Evolutionary conservation across 2,113 vertebrate genomes (phyloP).

Genomic region (Apodemus speciosus): DNA sequence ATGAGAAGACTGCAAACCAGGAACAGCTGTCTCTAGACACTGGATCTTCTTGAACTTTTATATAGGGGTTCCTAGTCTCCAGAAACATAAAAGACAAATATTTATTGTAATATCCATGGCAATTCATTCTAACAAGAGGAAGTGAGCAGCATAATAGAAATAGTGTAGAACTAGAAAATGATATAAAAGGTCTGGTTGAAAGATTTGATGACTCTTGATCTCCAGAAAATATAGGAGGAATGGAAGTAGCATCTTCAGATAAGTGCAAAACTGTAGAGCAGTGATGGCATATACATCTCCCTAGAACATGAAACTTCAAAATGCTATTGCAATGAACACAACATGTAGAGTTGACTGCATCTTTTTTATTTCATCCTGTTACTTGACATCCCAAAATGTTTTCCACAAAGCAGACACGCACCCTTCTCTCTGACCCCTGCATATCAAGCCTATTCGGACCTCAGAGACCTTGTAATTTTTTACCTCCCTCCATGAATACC

Average conservation of each 20-base stretch:
- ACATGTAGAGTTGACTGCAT: neutral
- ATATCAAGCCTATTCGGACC: neutral
- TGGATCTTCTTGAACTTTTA: neutral
- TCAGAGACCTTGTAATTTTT: neutral
- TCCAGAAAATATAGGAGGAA: neutral
- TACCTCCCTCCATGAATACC: neutral
- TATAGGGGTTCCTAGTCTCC: neutral
- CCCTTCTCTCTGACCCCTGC: neutral
- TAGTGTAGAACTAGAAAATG: neutral
- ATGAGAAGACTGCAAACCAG: neutral
- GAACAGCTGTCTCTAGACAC: neutral
- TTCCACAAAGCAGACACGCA: neutral
- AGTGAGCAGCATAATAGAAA: neutral
- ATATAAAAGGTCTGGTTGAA: neutral
- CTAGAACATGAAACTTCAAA: neutral
- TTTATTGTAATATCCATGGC: neutral
- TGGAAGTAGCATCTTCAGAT: slow-evolving; percentile 5
- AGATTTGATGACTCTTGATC: slow-evolving; percentile 18
- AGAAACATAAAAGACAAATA: neutral
- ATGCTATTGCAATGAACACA: neutral
- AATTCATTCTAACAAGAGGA: neutral
- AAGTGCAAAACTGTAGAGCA: neutral
- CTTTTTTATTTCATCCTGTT: neutral
- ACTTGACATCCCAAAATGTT: neutral
- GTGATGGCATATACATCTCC: neutral